Base-by-base conservation (phyloP, 2,113 vertebrate genomes). In the Henicopernis longicauda region DNA sequence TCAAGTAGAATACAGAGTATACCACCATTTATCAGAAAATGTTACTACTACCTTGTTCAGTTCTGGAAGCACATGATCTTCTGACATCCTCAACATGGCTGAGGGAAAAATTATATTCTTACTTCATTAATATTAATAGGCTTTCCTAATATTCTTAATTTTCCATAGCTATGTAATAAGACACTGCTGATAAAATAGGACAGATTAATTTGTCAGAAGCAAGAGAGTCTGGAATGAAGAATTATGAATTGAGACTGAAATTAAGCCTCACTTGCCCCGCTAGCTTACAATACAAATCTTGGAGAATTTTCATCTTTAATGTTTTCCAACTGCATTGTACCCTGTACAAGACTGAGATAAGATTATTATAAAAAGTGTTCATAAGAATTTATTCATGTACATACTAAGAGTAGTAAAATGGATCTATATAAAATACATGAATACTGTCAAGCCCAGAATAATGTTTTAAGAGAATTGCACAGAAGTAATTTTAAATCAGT, bases 41-140 rank as follows among this genome's bases (percentile, higher is more conserved):
- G 9, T 52, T 66, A 95, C 19, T 52, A 44, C 29, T 98, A 99
- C 99, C 99, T 99, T 99, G 94, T 99, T 99, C 73, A 99, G 98
- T 47, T 99, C 99, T 8, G 99, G 99, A 80, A 99, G 99, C 22
- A 99, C 99, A 2, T 99, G 99, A 95, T 99, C 99, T 86, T 99
- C 99, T 62, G 99, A 99, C 99, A 99, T 99, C 87, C 99, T 98
- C 61, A 99, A 97, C 99, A 99, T 99, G 26, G 99, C 99, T 99
- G 67, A 63, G 82, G 76, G 71, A 88, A 96, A 97, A 71, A 95
- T 6, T 10, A 77, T 7, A 87, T 71, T 82, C 29, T 94, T 82
- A 95, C 7, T 91, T 58, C 17, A 89, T 69, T 90, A 67, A 94
- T 90, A 94, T 47, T 62, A 81, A 50, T 59, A 21, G 21, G 20